A percentile compares a stretch with the other conserved stretches of the same genome.
phyloP scores from a whole-genome alignment of 2,888 invertebrate genomes.

The Leptopilina drosophilae region DNA sequence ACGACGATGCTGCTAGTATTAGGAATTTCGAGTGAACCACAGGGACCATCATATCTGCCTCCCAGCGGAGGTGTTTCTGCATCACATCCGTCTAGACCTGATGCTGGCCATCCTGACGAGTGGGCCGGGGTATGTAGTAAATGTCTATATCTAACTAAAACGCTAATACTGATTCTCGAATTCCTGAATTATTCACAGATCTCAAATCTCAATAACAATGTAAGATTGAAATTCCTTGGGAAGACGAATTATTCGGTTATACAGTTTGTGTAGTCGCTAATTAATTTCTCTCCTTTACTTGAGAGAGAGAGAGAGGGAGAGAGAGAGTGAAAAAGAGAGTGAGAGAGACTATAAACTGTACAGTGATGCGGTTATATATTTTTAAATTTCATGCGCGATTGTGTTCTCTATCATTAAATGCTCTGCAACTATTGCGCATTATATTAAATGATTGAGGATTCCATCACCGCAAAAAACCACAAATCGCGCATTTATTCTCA shows the following conservation, averaged over 20 bases:
- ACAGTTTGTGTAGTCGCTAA: neutral
- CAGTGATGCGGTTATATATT: constrained; percentile 13
- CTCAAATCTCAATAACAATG: constrained; percentile 16
- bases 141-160: neutral
- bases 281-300: neutral
- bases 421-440: constrained; percentile 7
- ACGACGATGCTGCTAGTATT: constrained; percentile 72
- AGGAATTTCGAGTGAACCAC: constrained; percentile 77
- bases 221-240: constrained; percentile 33
- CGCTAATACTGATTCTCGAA: constrained; percentile 45
- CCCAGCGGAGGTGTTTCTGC: constrained; percentile 73
- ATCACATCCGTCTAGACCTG: constrained; percentile 53
- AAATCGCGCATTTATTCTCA: constrained; percentile 3
- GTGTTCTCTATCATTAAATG: neutral
- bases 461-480: constrained; percentile 15
- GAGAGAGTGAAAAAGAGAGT: too few relatives aligned
- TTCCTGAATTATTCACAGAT: constrained; percentile 23
- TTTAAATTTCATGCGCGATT: neutral
- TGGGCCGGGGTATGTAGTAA: constrained; percentile 73
- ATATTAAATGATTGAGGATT: constrained; percentile 36
- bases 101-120: constrained; percentile 74
- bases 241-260: constrained; percentile 23
- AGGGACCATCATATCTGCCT: constrained; percentile 79
- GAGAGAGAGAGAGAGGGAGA: too few relatives aligned
- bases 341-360: neutral